Evolutionary conservation across 2,797 vertebrate species (phyloP).

Genomic region (Streptopelia turtur): DNA sequence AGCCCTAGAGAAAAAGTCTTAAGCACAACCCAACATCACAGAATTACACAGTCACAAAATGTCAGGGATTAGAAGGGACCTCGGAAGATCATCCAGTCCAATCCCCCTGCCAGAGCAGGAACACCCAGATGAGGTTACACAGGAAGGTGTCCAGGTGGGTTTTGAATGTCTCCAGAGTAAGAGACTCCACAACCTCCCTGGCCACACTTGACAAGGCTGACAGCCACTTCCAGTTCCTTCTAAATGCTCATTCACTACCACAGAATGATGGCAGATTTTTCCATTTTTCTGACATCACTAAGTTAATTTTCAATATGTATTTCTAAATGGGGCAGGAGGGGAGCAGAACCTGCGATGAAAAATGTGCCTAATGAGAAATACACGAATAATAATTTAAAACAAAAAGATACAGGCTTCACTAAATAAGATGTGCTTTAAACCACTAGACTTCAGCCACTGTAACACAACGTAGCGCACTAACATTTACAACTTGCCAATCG

Average conservation of each 20-base stretch:
- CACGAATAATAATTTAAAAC: background rate
- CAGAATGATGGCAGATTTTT: fast-evolving
- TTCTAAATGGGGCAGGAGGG: fast-evolving
- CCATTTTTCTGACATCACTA: background rate
- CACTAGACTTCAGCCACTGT: background rate
- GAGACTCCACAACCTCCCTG: too few relatives aligned
- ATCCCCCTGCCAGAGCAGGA: too few relatives aligned
- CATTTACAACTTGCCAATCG: fast-evolving
- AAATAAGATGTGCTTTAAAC: too few relatives aligned
- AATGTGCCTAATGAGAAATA: fast-evolving
- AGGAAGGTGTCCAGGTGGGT: too few relatives aligned
- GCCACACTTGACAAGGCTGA: too few relatives aligned
- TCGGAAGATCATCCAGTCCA: too few relatives aligned
- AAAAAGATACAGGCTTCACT: fast-evolving
- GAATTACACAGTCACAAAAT: too few relatives aligned
- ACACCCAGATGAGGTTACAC: too few relatives aligned
- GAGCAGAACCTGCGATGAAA: fast-evolving
- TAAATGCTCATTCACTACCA: fast-evolving
- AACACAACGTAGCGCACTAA: fast-evolving
- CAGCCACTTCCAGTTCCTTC: background rate
- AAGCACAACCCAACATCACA: background rate
- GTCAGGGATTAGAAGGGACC: too few relatives aligned
- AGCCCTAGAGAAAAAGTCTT: background rate
- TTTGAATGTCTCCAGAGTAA: too few relatives aligned
- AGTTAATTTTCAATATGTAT: background rate